Evolutionary conservation across 2,888 invertebrate genomes (phyloP).

Genomic region (Coelopa pilipes): DNA sequence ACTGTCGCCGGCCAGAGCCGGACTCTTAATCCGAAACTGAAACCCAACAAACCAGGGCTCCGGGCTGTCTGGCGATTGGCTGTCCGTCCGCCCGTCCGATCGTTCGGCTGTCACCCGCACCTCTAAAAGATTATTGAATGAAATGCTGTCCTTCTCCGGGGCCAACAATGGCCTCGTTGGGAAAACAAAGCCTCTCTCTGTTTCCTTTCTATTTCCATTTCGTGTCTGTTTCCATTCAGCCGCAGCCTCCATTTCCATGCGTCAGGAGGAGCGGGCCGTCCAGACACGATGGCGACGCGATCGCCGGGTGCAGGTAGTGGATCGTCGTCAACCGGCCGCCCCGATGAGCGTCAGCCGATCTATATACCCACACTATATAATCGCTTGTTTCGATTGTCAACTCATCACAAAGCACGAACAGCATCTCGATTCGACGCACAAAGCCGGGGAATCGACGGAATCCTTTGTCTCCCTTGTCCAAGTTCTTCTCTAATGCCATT

Average conservation of each 20-base stretch:
- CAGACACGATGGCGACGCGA: slow-evolving; percentile 31
- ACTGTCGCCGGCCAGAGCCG: slow-evolving; percentile 26
- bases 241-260: too few relatives aligned
- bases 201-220: slow-evolving; percentile 1
- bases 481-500: too few relatives aligned
- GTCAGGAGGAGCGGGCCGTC: slow-evolving; percentile 12
- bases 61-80: not conserved
- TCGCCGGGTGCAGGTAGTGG: slow-evolving; percentile 20
- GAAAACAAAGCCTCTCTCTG: too few relatives aligned
- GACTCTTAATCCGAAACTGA: slow-evolving; percentile 31
- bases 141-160: not conserved
- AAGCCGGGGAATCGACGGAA: not conserved
- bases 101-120: slow-evolving; percentile 26
- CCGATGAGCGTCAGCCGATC: not conserved
- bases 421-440: not conserved
- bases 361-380: not conserved
- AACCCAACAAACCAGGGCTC: not conserved
- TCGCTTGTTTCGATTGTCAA: slow-evolving; percentile 11
- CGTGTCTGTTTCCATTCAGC: not conserved
- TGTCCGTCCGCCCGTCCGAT: not conserved
- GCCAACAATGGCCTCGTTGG: not conserved
- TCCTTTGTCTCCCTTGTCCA: not conserved
- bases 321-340: not conserved
- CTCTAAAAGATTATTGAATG: slow-evolving; percentile 34
- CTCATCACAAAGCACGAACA: not conserved